Conservation (phyloP, 2,888 invertebrate genomes). For the Charanyca ferruginea region DNA sequence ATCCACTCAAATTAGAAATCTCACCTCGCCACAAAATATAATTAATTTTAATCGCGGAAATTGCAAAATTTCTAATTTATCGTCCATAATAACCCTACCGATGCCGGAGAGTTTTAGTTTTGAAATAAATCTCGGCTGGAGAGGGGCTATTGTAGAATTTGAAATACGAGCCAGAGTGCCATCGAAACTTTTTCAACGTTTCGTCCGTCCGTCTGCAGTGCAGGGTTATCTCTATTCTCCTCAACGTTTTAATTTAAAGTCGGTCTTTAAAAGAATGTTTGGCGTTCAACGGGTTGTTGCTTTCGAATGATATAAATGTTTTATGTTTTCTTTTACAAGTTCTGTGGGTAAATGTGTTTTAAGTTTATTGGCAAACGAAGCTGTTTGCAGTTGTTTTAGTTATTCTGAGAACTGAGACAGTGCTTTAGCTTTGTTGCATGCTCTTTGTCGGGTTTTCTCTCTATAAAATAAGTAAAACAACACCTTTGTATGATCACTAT, state of each 20-base stretch:
- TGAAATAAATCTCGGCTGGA: conserved; percentile 64
- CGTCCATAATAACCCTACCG: conserved; percentile 60
- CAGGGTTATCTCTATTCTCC: conserved; percentile 57
- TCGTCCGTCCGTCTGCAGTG: conserved; percentile 63
- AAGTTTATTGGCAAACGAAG: conserved; percentile 34
- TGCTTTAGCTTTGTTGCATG: not conserved
- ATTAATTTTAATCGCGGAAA: conserved; percentile 62
- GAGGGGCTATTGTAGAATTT: conserved; percentile 68
- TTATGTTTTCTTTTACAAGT: conserved; percentile 31
- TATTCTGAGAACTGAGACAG: not conserved
- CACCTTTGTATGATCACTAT: no score
- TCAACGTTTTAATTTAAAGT: conserved; percentile 64
- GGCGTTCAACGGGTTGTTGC: conserved; percentile 43
- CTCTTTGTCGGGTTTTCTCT: not conserved
- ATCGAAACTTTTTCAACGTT: conserved; percentile 75
- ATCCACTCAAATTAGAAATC: conserved; percentile 43
- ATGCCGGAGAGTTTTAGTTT: conserved; percentile 62
- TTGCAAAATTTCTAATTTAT: conserved; percentile 66
- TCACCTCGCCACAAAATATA: conserved; percentile 47
- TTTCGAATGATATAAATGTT: conserved; percentile 37
- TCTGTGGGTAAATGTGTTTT: conserved; percentile 21
- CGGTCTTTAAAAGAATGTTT: conserved; percentile 54
- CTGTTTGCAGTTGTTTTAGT: conserved; percentile 22
- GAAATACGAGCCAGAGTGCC: conserved; percentile 71
- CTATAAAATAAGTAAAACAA: no score